Evolutionary conservation across 2,113 vertebrate species (phyloP), one percentile per base, ranked within the genome.

Genomic region (Anguilla japonica): DNA sequence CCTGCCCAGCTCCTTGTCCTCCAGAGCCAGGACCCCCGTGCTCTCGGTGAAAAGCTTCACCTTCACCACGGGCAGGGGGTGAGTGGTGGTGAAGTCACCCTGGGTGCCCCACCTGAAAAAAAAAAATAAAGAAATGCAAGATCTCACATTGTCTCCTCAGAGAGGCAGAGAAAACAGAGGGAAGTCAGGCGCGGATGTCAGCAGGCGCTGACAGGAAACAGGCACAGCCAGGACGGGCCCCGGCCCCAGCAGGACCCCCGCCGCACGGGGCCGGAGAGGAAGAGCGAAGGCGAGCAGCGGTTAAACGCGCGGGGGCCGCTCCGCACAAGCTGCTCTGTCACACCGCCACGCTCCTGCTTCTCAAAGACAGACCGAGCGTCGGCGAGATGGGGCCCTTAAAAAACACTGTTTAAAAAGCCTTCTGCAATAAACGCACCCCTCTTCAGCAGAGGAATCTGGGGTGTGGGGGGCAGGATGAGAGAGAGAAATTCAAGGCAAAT

Each of bases 41-140:
- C 97, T 99, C 93, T 99, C 98, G 0, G 97, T 99, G 90, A 99
- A 99, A 87, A 99, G 97, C 92, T 99, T 99, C 40, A 99, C 98
- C 94, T 99, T 99, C 89, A 99, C 97, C 22, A 96, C 95, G 60
- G 98, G 98, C 8, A 98, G 96, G 53, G 98, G 97, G 82, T 99
- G 97, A 60, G 97, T 97, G 0, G 98, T 99, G 82, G 94, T 97
- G 90, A 99, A 99, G 94, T 99, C 98, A 6, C 98, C 98, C 96
- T 99, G 98, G 34, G 98, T 99, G 84, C 98, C 98, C 98, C 98
- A 99, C 87, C 98, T 99, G 95, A 79, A 96, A 95, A 0, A 87
- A 87, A 34, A 34, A 34, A 34, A 34, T 34, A 34, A 34, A 34
- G 34, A 34, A 89, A 93, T 15, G 90, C 26, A 39, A 71, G 11